phyloP scores from a whole-genome alignment of 2,113 vertebrate species.

The Anoplopoma fimbria region DNA sequence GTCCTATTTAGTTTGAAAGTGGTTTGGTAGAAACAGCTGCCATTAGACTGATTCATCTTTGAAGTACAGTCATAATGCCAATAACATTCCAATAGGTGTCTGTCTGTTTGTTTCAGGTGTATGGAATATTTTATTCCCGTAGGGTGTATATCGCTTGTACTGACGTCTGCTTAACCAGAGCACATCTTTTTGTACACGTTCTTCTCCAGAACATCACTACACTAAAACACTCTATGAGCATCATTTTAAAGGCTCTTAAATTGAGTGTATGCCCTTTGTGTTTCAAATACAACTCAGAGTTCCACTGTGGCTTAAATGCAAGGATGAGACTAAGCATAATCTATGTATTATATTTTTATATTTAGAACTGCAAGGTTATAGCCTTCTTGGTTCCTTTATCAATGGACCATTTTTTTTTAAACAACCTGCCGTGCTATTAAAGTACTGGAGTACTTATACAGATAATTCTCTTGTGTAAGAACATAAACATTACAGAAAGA shows the following conservation, averaged over 20 bases:
- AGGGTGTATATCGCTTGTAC: not conserved
- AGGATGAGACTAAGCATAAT: not conserved
- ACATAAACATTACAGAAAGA: slow-evolving; percentile 5
- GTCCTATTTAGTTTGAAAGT: not conserved
- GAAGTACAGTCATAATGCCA: not conserved
- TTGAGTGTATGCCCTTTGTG: slow-evolving; percentile 15
- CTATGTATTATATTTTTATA: slow-evolving; percentile 8
- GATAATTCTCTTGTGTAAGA: not conserved
- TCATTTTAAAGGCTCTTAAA: slow-evolving; percentile 20
- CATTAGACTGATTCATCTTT: not conserved
- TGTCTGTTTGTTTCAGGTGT: not conserved
- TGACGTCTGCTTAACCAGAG: not conserved
- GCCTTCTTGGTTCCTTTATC: not conserved
- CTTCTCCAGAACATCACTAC: not conserved
- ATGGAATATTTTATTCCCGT: not conserved
- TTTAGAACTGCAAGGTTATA: slow-evolving; percentile 1
- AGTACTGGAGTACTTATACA: slow-evolving; percentile 7
- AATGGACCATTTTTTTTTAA: slow-evolving; percentile 9
- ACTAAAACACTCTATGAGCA: not conserved
- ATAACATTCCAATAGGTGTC: not conserved
- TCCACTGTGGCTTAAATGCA: slow-evolving; percentile 1
- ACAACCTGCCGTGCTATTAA: slow-evolving; percentile 29
- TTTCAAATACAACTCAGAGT: slow-evolving; percentile 27
- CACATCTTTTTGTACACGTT: not conserved
- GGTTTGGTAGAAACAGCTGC: not conserved